Conservation (phyloP, 2,797 vertebrate species). For the Vireo griseus region DNA sequence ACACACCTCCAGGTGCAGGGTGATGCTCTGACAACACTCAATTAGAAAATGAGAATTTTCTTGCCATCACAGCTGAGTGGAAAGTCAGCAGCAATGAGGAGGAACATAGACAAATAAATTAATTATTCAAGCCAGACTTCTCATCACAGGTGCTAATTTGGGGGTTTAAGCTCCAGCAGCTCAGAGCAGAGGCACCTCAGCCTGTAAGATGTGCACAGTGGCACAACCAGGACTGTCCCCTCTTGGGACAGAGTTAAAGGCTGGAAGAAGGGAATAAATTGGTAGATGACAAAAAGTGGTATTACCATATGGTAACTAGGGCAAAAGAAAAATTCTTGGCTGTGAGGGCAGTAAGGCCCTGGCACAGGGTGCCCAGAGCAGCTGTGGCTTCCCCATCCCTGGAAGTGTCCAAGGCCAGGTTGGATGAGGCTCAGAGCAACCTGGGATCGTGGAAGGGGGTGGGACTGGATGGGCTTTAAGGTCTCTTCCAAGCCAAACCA, state of each 20-base stretch:
- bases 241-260: neutral
- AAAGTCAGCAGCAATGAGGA: neutral
- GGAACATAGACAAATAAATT: neutral
- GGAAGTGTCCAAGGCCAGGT: neutral
- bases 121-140: constrained; percentile 15
- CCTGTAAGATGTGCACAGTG: neutral
- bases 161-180: neutral
- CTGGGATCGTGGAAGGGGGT: accelerated
- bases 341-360: neutral
- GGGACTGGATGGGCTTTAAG: neutral
- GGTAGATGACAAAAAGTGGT: neutral
- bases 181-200: neutral
- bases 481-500: neutral
- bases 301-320: neutral
- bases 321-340: neutral
- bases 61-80: neutral
- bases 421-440: neutral
- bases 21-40: neutral
- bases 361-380: neutral
- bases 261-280: neutral
- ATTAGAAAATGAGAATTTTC: neutral
- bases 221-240: neutral
- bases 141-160: neutral
- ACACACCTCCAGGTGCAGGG: neutral
- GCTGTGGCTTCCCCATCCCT: neutral